These are phyloP conservation scores for Cynodonichthys magdalenae DNA, from an alignment of 2,797 vertebrate species.

Conservation along the genomic window DNA sequence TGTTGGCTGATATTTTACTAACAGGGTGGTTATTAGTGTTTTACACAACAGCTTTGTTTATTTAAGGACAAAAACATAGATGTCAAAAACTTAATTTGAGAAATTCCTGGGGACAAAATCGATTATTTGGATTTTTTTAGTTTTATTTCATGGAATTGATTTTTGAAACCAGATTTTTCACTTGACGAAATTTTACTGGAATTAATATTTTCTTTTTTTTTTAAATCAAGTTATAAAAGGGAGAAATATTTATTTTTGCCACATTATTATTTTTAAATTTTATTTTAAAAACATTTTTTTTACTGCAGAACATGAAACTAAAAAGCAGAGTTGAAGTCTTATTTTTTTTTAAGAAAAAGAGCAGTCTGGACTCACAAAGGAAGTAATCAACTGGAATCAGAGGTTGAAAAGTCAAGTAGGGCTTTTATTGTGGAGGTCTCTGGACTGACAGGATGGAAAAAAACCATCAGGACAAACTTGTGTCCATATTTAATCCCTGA, in stretches of 20 bases:
- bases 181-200: too few species aligned
- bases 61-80: not conserved
- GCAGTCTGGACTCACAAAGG: constrained; percentile 72
- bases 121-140: constrained; percentile 8
- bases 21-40: too few species aligned
- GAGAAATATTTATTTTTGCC: too few species aligned
- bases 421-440: constrained; percentile 58
- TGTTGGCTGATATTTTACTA: constrained; percentile 4
- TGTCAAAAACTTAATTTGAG: too few species aligned
- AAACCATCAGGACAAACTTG: not conserved
- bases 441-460: constrained; percentile 32
- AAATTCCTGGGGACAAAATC: not conserved
- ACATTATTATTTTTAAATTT: too few species aligned
- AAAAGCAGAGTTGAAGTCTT: too few species aligned
- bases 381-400: constrained; percentile 79
- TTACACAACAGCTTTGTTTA: not conserved
- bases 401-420: constrained; percentile 84
- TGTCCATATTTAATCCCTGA: too few species aligned
- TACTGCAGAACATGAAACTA: too few species aligned
- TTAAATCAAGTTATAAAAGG: too few species aligned
- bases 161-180: too few species aligned
- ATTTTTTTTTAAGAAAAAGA: constrained; percentile 10
- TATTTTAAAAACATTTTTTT: too few species aligned
- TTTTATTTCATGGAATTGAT: not conserved
- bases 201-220: too few species aligned